A percentile compares a stretch with the other conserved stretches of the same genome.
Conservation (phyloP, 2,888 invertebrate genomes). For the Diarsia rubi region DNA sequence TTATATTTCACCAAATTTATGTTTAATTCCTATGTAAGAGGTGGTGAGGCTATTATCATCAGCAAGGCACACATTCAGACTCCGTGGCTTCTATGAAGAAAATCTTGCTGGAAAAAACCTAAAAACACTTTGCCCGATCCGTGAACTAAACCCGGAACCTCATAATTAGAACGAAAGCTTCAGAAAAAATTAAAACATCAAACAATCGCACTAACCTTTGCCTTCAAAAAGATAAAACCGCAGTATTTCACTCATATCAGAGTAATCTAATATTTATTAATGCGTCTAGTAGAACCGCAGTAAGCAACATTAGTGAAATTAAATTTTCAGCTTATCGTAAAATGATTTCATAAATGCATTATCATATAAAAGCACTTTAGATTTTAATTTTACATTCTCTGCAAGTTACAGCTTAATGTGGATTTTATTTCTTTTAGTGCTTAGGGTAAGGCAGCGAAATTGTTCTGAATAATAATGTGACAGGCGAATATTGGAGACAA, state of each 20-base stretch:
- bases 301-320: constrained; percentile 71
- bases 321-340: constrained; percentile 70
- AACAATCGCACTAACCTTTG: constrained; percentile 19
- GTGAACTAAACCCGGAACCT: no score
- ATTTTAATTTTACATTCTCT: constrained; percentile 69
- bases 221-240: constrained; percentile 35
- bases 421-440: constrained; percentile 68
- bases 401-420: constrained; percentile 62
- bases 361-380: constrained; percentile 68
- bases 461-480: constrained; percentile 52
- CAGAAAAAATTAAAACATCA: constrained; percentile 12
- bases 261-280: constrained; percentile 55
- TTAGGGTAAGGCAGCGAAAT: constrained; percentile 59
- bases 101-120: no score
- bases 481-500: background rate
- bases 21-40: no score
- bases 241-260: constrained; percentile 60
- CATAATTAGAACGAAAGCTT: background rate
- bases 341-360: constrained; percentile 60
- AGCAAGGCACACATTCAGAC: no score
- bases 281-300: constrained; percentile 45
- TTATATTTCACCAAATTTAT: no score
- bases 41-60: no score
- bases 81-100: no score
- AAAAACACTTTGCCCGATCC: no score